Evolutionary conservation across 1,140 invertebrate species (phyloP), one percentile per base, ranked within the genome.

Genomic region (Eufriesea mexicana): DNA sequence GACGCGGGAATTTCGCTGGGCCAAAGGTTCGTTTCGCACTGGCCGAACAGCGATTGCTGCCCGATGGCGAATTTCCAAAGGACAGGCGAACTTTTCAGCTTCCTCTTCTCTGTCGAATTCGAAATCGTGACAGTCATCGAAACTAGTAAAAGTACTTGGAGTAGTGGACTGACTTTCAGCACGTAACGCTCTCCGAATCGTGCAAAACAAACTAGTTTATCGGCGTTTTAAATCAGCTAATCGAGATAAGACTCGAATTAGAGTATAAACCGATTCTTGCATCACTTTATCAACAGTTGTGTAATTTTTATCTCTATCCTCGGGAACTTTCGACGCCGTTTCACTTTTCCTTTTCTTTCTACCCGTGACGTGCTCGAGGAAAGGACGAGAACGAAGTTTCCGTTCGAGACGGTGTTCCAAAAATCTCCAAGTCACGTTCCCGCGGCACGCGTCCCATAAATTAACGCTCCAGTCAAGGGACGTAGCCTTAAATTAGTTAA

Each of bases 401-500:
- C 18, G 2, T 18, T 4, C 16, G 16, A 18, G 8, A 5, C 14
- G 16, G 9, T 7, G 20, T 23, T 45, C 1, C 10, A 14, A 66
- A 66, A n/a, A 1, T 14, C 42, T 10, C 23, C 64, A 20, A 64
- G 62, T 64, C 64, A n/a, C 23, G 42, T 74, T 12, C 20, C 12
- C n/a, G n/a, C 23, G 12, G 10, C 45, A 74, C 57, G 55, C 9
- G 9, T 61, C n/a, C 23, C 42, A 61, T 59, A 28, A 74, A 47
- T 74, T 74, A 61, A 61, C 47, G 55, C 16, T 47, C 47, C 12
- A 47, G 45, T 61, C 49, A 49, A 51, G 25, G n/a, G 28, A 55
- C 5, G 10, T 8, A 23, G 23, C n/a, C 18, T 70, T 49, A 77
- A 83, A 72, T 84, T 83, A 68, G 16, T 20, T 57, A 77, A 85